Conservation (phyloP, 2,888 invertebrate genomes). For the Aphelenchoides bicaudatus region DNA sequence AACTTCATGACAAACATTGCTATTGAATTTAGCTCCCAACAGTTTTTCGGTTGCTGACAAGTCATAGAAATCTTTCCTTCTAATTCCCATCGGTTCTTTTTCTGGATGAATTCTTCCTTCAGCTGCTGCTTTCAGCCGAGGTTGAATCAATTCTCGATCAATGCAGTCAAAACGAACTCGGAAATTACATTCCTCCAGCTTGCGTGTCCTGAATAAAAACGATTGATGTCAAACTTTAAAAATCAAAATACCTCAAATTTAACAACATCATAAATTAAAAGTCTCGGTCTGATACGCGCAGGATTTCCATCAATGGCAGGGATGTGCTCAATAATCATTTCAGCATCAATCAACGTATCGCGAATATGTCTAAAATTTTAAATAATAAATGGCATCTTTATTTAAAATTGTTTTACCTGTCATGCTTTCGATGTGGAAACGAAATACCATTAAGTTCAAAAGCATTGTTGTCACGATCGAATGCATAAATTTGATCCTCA, state of each 20-base stretch:
- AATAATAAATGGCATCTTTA: conserved; percentile 21
- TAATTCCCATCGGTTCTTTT: conserved; percentile 64
- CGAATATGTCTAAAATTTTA: conserved; percentile 21
- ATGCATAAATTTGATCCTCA: conserved; percentile 79
- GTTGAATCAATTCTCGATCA: conserved; percentile 65
- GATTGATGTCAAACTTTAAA: background rate
- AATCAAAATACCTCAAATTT: conserved; percentile 69
- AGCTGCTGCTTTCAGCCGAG: conserved; percentile 73
- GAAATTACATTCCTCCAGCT: conserved; percentile 74
- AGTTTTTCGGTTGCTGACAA: conserved; percentile 62
- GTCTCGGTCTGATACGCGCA: too few relatives aligned
- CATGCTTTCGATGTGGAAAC: conserved; percentile 70
- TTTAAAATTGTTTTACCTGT: conserved; percentile 65
- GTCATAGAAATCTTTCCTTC: conserved; percentile 87
- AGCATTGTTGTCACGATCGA: conserved; percentile 89
- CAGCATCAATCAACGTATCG: conserved; percentile 53
- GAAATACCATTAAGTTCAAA: conserved; percentile 75
- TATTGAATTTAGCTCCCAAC: conserved; percentile 74
- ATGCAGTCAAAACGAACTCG: conserved; percentile 76
- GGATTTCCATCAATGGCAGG: conserved; percentile 64
- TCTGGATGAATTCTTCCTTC: conserved; percentile 29
- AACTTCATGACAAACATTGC: conserved; percentile 82
- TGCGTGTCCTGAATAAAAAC: conserved; percentile 66
- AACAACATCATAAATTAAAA: conserved; percentile 89
- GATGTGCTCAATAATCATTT: conserved; percentile 64